Percentiles rank a stretch among this genome's conserved stretches.
phyloP scores from a whole-genome alignment of 30 jellyfish, hydroid and myxozoan genomes.

The Hydractinia symbiolongicarpus region DNA sequence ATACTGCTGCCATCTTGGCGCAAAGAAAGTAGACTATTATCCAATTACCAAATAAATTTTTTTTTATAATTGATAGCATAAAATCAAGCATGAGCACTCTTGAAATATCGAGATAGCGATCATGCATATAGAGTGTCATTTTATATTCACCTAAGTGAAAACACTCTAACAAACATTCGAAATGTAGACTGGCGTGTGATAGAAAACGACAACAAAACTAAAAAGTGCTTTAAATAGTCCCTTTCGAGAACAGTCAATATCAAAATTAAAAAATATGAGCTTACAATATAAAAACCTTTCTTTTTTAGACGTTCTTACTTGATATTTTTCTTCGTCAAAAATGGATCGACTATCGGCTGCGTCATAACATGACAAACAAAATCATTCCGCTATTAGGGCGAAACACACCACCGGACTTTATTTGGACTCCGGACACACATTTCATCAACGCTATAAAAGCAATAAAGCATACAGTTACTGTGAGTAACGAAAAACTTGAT shows the following conservation, averaged over 20 bases:
- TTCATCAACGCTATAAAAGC: slow-evolving; percentile 72
- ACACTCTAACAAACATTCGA: no score
- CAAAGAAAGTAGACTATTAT: not conserved
- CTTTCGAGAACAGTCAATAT: not conserved
- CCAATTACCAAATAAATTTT: not conserved
- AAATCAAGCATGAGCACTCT: not conserved
- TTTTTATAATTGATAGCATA: not conserved
- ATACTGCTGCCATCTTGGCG: not conserved
- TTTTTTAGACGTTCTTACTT: slow-evolving; percentile 53
- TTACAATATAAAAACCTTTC: not conserved
- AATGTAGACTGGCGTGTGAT: no score
- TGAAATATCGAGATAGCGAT: not conserved
- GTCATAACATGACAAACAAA: slow-evolving; percentile 36
- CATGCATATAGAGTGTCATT: not conserved
- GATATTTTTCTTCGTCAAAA: slow-evolving; percentile 82
- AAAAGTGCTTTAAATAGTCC: no score
- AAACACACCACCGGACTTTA: slow-evolving; percentile 60
- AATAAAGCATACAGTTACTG: slow-evolving; percentile 84
- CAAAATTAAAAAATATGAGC: not conserved
- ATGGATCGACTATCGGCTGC: slow-evolving; percentile 76
- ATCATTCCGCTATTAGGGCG: slow-evolving; percentile 60
- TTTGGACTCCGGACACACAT: slow-evolving; percentile 98
- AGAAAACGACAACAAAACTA: no score
- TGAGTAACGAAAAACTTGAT: slow-evolving; percentile 72
- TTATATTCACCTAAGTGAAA: no score